Evolutionary conservation across 2,797 vertebrate species (phyloP), one percentile per base, ranked within the genome.

Genomic region (Rhinoraja longicauda): DNA sequence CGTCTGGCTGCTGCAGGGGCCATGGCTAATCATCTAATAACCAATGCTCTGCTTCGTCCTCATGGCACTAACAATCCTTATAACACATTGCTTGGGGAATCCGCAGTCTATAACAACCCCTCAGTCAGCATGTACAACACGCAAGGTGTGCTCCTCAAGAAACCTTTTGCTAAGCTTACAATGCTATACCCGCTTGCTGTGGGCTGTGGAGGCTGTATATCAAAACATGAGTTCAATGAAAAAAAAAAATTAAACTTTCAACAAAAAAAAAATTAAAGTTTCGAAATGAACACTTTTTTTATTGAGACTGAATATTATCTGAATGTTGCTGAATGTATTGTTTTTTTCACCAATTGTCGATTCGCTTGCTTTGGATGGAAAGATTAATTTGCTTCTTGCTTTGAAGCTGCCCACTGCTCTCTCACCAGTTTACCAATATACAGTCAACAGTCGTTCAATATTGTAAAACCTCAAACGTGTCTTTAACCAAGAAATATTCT

Each of bases 31-130:
- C 99, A 99, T 98, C 98, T 99, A 97, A 99, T 99, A 97, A 98
- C 98, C 98, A 99, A 99, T 97, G 98, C 99, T 96, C 99, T 99
- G 95, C 99, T 99, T 96, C 99, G 99, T 98, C 98, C 99, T 97
- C 98, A 99, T 98, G 98, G 98, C 97, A 99, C 98, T 99, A 99
- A 99, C 98, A 99, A 99, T 98, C 99, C 98, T 96, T 99, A 99
- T 99, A 99, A 99, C 96, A 99, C 99, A 97, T 98, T 99, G 98
- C 98, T 99, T 96, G 99, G 98, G 97, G 99, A 99, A 96, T 98
- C 98, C 95, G 98, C 98, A 94, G 97, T 99, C 97, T 99, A 98
- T 99, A 99, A 99, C 99, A 98, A 99, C 98, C 98, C 99, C 96
- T 97, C 98, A 96, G 97, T 98, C 98, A 99, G 98, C 98, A 99